Percentiles rank a stretch among this genome's conserved stretches.
These are phyloP conservation scores for Galemys pyrenaicus DNA, from an alignment of 2,113 vertebrate genomes.

Conservation along the genomic window DNA sequence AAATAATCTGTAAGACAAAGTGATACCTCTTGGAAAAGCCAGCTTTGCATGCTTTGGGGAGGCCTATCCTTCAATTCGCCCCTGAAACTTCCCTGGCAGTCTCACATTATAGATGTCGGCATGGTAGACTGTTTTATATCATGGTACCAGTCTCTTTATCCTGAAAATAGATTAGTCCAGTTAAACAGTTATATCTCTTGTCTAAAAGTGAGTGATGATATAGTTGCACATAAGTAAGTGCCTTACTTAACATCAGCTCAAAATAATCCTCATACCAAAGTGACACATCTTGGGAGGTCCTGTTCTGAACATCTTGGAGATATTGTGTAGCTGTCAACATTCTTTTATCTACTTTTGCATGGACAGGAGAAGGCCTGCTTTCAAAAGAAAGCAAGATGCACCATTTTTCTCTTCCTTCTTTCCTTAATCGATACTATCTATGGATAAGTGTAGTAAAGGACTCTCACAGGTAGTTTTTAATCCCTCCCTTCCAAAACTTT, in stretches of 20 bases:
- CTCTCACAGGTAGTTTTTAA: neutral
- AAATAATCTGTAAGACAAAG: no score
- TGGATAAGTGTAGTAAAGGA: neutral
- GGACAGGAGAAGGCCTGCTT: neutral
- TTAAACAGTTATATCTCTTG: no score
- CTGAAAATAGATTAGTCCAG: no score
- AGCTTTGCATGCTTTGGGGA: neutral
- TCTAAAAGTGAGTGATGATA: no score
- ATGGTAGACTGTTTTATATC: no score
- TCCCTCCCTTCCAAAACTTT: neutral
- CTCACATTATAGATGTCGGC: no score
- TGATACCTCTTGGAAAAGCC: neutral
- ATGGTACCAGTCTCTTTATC: no score
- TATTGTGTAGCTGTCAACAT: neutral
- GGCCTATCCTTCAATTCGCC: neutral
- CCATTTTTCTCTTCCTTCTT: conserved; percentile 4
- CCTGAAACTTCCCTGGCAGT: neutral
- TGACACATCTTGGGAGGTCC: no score
- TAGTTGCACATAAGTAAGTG: no score
- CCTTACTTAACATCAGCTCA: no score
- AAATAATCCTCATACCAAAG: no score
- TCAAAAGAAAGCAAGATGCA: neutral
- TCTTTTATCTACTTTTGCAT: conserved; percentile 11
- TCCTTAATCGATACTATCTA: neutral
- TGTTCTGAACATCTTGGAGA: neutral